Evolutionary conservation across 2,113 vertebrate genomes (phyloP).

Genomic region (Aptenodytes patagonicus): DNA sequence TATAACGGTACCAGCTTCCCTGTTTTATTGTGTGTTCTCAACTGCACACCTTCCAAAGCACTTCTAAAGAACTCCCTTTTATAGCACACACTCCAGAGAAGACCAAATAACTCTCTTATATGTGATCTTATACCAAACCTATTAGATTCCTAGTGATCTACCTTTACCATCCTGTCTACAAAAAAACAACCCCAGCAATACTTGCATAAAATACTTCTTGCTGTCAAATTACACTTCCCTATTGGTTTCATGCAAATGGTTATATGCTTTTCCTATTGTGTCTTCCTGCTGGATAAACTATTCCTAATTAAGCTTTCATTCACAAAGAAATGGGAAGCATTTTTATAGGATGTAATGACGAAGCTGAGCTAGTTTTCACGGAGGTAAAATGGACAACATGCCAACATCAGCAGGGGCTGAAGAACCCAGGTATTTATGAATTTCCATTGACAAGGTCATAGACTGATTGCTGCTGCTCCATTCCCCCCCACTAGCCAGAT

Average conservation of each 20-base stretch:
- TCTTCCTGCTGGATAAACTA: neutral
- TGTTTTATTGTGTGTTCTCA: neutral
- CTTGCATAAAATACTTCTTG: neutral
- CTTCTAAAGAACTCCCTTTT: neutral
- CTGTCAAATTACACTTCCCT: neutral
- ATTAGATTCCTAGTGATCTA: neutral
- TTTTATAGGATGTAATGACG: neutral
- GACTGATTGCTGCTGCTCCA: neutral
- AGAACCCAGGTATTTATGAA: neutral
- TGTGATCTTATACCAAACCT: neutral
- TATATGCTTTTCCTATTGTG: neutral
- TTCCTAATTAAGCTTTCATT: neutral
- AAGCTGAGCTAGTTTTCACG: neutral
- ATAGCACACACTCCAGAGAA: neutral
- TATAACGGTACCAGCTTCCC: neutral
- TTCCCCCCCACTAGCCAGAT: neutral
- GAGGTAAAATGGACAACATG: neutral
- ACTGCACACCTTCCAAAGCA: neutral
- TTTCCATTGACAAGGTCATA: neutral
- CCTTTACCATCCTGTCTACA: neutral
- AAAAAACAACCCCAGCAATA: neutral
- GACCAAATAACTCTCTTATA: neutral
- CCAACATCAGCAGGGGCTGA: neutral
- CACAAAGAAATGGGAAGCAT: neutral
- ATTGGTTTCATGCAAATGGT: neutral